Percentiles rank a stretch among this genome's conserved stretches.
Evolutionary conservation across 2,888 invertebrate species (phyloP).

Genomic region (Parelbella ahira): DNA sequence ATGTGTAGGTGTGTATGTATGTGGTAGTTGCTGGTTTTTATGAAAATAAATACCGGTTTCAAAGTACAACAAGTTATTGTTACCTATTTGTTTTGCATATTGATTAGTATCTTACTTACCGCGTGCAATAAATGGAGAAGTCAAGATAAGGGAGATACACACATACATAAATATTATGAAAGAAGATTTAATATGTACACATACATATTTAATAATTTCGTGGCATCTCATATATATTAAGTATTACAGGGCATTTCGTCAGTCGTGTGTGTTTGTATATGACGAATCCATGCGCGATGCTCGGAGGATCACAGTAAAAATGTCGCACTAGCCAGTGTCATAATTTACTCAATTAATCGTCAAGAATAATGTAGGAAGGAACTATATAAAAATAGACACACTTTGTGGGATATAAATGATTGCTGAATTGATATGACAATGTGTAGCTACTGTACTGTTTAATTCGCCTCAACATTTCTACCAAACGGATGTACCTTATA

Average conservation of each 20-base stretch:
- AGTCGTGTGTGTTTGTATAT: no score
- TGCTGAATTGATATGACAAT: no score
- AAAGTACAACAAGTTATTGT: slow-evolving; percentile 18
- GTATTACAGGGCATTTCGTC: no score
- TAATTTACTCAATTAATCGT: not conserved
- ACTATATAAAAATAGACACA: not conserved
- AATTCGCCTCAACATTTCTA: no score
- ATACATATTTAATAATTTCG: no score
- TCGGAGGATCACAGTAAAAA: not conserved
- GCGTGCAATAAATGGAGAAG: slow-evolving; percentile 12
- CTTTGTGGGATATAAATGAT: no score
- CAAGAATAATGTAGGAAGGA: not conserved
- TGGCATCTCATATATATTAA: no score
- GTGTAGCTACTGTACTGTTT: no score
- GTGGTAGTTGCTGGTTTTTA: not conserved
- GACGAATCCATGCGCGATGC: no score
- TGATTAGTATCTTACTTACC: slow-evolving; percentile 13
- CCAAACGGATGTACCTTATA: not conserved
- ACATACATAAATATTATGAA: slow-evolving; percentile 6
- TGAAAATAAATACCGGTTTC: slow-evolving; percentile 14
- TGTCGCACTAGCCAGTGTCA: not conserved
- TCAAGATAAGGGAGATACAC: slow-evolving; percentile 9
- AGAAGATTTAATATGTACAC: no score
- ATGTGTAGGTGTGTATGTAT: not conserved
- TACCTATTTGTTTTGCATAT: slow-evolving; percentile 10